phyloP scores from a whole-genome alignment of 1,140 invertebrate genomes.

The Acyrthosiphon pisum region DNA sequence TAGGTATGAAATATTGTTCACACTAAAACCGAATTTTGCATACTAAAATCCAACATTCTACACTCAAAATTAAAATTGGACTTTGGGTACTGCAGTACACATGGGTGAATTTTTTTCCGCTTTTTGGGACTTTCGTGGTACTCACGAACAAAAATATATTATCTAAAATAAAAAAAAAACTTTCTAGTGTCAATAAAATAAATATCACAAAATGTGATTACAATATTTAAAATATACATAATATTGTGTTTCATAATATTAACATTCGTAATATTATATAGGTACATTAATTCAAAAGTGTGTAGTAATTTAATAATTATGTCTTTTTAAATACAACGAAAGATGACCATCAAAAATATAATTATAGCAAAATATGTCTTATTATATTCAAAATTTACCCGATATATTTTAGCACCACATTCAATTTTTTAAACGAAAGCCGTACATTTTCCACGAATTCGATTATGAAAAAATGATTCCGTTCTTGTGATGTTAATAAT shows the following conservation, averaged over 20 bases:
- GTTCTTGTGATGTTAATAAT: conserved; percentile 3
- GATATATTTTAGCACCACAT: background rate
- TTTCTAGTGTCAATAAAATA: too few species aligned
- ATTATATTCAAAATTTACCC: background rate
- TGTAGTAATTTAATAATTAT: background rate
- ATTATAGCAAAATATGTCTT: background rate
- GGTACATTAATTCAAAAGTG: background rate
- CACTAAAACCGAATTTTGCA: too few species aligned
- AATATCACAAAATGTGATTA: background rate
- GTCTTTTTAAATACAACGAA: background rate
- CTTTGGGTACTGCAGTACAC: too few species aligned
- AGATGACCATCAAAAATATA: background rate
- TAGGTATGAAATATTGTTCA: too few species aligned
- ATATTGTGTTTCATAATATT: background rate
- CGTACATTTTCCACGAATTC: background rate
- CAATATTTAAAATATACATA: background rate
- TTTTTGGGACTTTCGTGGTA: too few species aligned
- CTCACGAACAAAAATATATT: too few species aligned
- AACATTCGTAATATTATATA: background rate
- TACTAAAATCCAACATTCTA: too few species aligned
- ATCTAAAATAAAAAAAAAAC: too few species aligned
- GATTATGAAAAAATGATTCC: conserved; percentile 39
- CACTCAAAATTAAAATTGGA: too few species aligned
- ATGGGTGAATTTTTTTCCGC: too few species aligned
- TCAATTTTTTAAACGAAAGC: conserved; percentile 17